Percentiles rank a stretch among this genome's conserved stretches.
Evolutionary conservation across 2,888 invertebrate species (phyloP).

Genomic region (Parnassius apollo): DNA sequence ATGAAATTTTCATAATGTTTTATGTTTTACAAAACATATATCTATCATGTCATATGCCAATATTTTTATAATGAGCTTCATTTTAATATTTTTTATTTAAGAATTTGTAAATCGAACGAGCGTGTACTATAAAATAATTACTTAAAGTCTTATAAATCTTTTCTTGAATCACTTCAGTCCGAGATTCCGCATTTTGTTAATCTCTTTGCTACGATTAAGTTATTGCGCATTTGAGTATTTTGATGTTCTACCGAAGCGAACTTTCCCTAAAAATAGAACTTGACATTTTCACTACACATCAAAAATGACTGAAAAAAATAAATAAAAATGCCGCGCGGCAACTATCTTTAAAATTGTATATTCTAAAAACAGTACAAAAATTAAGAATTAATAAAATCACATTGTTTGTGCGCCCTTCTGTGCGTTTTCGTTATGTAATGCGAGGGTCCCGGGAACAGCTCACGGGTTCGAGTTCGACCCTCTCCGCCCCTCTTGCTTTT

Average conservation of each 20-base stretch:
- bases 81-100: constrained; percentile 15
- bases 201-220: constrained; percentile 21
- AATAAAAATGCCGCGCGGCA: constrained; percentile 59
- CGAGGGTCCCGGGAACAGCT: constrained; percentile 56
- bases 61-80: constrained; percentile 11
- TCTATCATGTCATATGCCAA: constrained; percentile 1
- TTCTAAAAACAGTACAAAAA: constrained; percentile 73
- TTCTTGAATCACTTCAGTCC: neutral
- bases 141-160: constrained; percentile 4
- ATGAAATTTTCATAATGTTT: constrained; percentile 57
- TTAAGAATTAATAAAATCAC: constrained; percentile 75
- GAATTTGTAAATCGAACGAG: constrained; percentile 42
- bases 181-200: neutral
- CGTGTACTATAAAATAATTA: constrained; percentile 31
- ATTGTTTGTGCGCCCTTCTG: constrained; percentile 81
- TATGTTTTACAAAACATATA: constrained; percentile 24
- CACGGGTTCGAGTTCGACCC: constrained; percentile 42
- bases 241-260: constrained; percentile 45
- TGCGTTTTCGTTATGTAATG: constrained; percentile 80
- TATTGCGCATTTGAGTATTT: constrained; percentile 13
- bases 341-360: constrained; percentile 76
- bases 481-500: constrained; percentile 44
- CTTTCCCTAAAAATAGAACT: constrained; percentile 45
- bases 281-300: constrained; percentile 54
- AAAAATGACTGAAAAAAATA: constrained; percentile 51